Conservation (phyloP, 2,113 vertebrate species). For the Macheiramphus alcinus region DNA sequence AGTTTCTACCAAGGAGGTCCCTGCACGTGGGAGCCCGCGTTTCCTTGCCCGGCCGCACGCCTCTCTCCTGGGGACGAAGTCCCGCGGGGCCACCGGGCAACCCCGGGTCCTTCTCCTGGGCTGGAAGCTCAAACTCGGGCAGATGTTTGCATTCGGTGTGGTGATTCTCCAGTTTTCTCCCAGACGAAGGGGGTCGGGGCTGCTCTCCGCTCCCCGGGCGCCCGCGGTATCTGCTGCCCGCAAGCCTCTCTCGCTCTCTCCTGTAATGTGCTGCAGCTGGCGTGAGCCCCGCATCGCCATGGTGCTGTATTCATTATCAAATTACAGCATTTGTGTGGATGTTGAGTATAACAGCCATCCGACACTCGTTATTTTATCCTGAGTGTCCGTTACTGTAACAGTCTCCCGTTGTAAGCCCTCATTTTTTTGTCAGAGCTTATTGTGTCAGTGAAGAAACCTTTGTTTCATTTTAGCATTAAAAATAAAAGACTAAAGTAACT, state of each 20-base stretch:
- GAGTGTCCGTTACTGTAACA: background rate
- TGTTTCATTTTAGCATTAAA: background rate
- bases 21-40: rapidly evolving
- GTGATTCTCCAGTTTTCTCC: too few species aligned
- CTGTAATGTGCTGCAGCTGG: background rate
- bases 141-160: background rate
- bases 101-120: background rate
- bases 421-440: constrained; percentile 29
- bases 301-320: background rate
- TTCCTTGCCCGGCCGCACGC: rapidly evolving
- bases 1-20: too few species aligned
- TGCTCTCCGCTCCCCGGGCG: rapidly evolving
- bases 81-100: rapidly evolving
- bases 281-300: background rate
- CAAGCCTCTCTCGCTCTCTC: background rate
- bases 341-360: background rate
- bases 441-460: background rate
- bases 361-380: background rate
- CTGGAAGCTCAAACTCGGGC: background rate
- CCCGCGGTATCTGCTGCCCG: background rate
- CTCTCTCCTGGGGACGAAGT: too few species aligned
- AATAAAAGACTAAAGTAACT: background rate
- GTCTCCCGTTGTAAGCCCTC: background rate
- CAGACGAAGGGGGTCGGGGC: background rate
- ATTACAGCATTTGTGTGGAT: background rate